Percentiles rank a stretch among this genome's conserved stretches.
Conservation (phyloP, 2,797 vertebrate species). For the Hydrocynus forskahlii region DNA sequence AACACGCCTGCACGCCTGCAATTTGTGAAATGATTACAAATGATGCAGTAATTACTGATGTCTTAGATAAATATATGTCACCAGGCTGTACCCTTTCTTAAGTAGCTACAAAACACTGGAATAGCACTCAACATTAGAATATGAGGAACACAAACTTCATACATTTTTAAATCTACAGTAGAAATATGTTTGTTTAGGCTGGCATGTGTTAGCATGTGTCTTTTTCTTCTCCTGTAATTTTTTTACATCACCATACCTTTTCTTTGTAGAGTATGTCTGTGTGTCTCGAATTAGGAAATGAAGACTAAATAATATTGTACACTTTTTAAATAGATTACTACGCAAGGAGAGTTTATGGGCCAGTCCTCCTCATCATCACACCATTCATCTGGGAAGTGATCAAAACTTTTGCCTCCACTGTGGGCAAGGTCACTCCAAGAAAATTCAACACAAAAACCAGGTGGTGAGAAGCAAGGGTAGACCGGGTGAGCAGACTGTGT, state of each 20-base stretch:
- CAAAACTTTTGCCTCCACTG: slow-evolving; percentile 91
- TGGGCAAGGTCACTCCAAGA: slow-evolving; percentile 81
- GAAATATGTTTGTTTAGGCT: too few species aligned
- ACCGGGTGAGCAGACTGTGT: slow-evolving; percentile 89
- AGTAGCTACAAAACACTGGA: too few species aligned
- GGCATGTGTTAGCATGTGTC: too few species aligned
- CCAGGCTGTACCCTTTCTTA: too few species aligned
- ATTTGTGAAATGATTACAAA: too few species aligned
- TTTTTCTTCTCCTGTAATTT: neutral
- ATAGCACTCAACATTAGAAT: too few species aligned
- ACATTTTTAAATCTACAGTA: too few species aligned
- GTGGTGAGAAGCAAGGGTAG: slow-evolving; percentile 81
- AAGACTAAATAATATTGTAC: neutral
- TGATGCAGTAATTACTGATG: too few species aligned
- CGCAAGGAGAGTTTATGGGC: slow-evolving; percentile 82
- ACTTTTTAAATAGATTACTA: slow-evolving; percentile 69
- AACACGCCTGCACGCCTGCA: too few species aligned
- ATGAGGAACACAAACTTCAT: too few species aligned
- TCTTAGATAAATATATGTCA: too few species aligned
- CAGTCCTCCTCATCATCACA: slow-evolving; percentile 88
- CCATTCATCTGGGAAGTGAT: slow-evolving; percentile 87
- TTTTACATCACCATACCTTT: neutral
- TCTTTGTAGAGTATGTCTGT: too few species aligned
- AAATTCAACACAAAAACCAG: slow-evolving; percentile 84
- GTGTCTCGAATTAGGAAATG: neutral